Base-by-base conservation (phyloP, 1,140 invertebrate genomes). In the Aphidius ervi region DNA sequence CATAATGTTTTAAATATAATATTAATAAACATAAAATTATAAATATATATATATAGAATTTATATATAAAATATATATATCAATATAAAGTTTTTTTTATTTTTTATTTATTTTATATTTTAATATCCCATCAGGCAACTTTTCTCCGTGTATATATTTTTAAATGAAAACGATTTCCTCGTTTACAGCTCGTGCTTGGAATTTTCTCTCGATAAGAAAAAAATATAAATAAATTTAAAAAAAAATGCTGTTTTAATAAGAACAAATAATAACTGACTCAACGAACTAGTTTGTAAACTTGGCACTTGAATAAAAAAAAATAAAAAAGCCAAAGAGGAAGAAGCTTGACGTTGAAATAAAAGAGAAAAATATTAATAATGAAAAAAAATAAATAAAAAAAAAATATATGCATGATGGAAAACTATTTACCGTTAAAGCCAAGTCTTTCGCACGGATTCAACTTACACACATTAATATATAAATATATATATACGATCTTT, bases 201-300 rank as follows among this genome's bases (percentile, higher is more conserved):
- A 31, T 31, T 31, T 31, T 31, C 23, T 31, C 23, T 31, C 23
- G 23, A 31, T 31, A 31, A 31, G 23, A 31, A 31, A 31, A 31
- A 31, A 31, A 1, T 31, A 31, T 31, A 31, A 31, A 31, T 31
- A 31, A 31, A 31, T 16, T 16, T 31, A 31, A 31, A 31, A 23
- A 23, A 23, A 31, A 3, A 31, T 31, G 23, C 23, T 3, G 23
- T 31, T 31, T 31, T 31, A 31, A 31, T 31, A 31, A 31, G 23
- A 60, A 45, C 54, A 61, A 61, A 55, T 61, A 56, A 46, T 61
- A 23, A 56, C 54, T 52, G 55, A 56, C 45, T 41, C 46, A 42
- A 40, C 53, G 49, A 56, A 62, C 54, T 50, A 57, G 55, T 57
- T 62, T 57, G 47, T 46, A 42, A 45, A 43, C 53, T 20, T 56